These are phyloP conservation scores for Oostethus manadensis DNA, from an alignment of 2,113 vertebrate species.

Conservation along the genomic window DNA sequence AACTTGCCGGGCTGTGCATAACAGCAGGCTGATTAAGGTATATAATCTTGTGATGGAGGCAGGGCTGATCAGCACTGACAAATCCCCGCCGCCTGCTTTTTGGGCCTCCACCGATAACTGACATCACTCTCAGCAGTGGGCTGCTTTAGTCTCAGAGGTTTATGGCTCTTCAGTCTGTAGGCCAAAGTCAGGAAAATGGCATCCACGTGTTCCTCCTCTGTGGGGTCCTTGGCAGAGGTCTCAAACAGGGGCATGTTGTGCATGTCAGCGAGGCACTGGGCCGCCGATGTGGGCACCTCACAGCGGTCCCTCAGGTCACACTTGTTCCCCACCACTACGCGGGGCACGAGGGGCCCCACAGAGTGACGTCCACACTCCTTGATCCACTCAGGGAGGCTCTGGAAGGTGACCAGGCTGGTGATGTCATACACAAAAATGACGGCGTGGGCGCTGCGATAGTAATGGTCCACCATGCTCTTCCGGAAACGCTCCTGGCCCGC, in stretches of 20 bases:
- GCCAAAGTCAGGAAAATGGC: slow-evolving; percentile 74
- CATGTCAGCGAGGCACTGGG: slow-evolving; percentile 65
- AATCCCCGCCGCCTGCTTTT: slow-evolving; percentile 20
- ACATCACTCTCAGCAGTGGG: slow-evolving; percentile 42
- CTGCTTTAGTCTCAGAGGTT: slow-evolving; percentile 71
- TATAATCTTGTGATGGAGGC: not conserved
- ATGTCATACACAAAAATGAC: slow-evolving; percentile 75
- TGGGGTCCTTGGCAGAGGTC: slow-evolving; percentile 71
- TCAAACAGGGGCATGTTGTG: slow-evolving; percentile 73
- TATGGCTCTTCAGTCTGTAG: slow-evolving; percentile 71
- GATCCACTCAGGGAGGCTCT: slow-evolving; percentile 72
- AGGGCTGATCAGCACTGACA: slow-evolving; percentile 54
- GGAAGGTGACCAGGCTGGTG: slow-evolving; percentile 66
- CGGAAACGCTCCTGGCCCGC: slow-evolving; percentile 75
- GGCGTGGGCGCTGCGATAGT: slow-evolving; percentile 71
- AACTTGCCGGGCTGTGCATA: not conserved
- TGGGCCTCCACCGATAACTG: slow-evolving; percentile 41
- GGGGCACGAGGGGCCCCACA: slow-evolving; percentile 66
- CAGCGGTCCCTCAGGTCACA: slow-evolving; percentile 64
- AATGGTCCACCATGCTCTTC: slow-evolving; percentile 77
- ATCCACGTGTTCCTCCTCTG: slow-evolving; percentile 70
- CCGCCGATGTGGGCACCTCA: slow-evolving; percentile 64
- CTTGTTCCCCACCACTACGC: slow-evolving; percentile 74
- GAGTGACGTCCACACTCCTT: slow-evolving; percentile 67
- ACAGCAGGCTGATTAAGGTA: slow-evolving; percentile 6